Percentiles rank a stretch among this genome's conserved stretches.
Evolutionary conservation across 1,140 invertebrate genomes (phyloP).

Genomic region (Cyclina sinensis): DNA sequence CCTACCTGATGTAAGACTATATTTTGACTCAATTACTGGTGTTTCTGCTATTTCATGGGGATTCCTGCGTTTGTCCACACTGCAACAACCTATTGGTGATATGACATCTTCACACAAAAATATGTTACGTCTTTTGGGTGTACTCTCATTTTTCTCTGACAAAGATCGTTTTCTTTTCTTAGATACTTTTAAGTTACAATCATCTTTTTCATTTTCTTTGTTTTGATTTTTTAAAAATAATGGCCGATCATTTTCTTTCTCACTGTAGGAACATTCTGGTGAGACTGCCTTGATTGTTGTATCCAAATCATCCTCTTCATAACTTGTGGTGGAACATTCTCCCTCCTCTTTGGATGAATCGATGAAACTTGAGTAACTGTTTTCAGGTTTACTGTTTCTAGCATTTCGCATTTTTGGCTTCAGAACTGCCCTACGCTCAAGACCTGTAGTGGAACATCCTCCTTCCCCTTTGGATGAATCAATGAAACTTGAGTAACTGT

Average conservation of each 20-base stretch:
- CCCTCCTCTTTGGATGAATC: slow-evolving; percentile 19
- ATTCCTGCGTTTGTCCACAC: not conserved
- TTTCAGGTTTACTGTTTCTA: not conserved
- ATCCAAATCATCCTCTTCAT: not conserved
- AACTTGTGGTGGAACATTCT: slow-evolving; percentile 29
- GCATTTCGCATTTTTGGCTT: not conserved
- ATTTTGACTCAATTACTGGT: slow-evolving; percentile 2
- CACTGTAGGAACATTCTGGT: not conserved
- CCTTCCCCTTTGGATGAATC: slow-evolving; percentile 14
- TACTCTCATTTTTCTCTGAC: slow-evolving; percentile 9
- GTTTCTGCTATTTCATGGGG: not conserved
- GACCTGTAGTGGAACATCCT: slow-evolving; percentile 17
- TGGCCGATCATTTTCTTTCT: not conserved
- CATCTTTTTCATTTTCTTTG: not conserved
- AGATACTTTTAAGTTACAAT: not conserved
- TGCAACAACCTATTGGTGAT: slow-evolving; percentile 8
- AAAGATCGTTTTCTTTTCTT: slow-evolving; percentile 10
- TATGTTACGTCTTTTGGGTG: slow-evolving; percentile 21
- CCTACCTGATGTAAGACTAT: not conserved
- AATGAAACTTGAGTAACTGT: slow-evolving; percentile 26
- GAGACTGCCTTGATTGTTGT: not conserved
- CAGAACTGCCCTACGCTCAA: not conserved
- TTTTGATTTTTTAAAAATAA: not conserved
- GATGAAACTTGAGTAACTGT: slow-evolving; percentile 25
- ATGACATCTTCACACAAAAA: not conserved